Conservation (phyloP, 2,113 vertebrate species). For the Phocoena sinus region DNA sequence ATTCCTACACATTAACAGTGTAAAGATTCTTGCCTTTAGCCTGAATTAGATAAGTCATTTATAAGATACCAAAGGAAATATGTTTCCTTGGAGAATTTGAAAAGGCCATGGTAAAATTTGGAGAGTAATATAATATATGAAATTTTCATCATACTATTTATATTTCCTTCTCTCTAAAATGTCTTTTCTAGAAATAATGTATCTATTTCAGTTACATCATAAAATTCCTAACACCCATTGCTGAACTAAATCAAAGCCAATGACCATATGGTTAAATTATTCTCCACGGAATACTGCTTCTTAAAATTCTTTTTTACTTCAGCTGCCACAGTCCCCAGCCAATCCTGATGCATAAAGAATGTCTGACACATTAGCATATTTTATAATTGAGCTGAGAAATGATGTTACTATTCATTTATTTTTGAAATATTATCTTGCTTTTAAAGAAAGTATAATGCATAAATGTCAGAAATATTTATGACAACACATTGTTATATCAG, state of each 20-base stretch:
- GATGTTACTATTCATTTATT: constrained; percentile 67
- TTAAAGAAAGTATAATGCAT: constrained; percentile 62
- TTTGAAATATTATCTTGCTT: constrained; percentile 72
- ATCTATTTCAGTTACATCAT: constrained; percentile 46
- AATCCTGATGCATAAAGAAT: constrained; percentile 57
- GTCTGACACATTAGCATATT: constrained; percentile 60
- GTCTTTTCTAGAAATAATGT: constrained; percentile 32
- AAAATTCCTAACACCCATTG: constrained; percentile 39
- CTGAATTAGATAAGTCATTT: neutral
- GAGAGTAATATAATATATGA: constrained; percentile 44
- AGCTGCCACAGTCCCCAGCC: neutral
- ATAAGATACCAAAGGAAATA: constrained; percentile 36
- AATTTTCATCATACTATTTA: constrained; percentile 53
- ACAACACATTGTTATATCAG: constrained; percentile 43
- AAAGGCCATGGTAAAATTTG: constrained; percentile 28
- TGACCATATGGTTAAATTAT: constrained; percentile 67
- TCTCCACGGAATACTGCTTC: constrained; percentile 60
- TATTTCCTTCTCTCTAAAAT: constrained; percentile 32
- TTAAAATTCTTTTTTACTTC: constrained; percentile 61
- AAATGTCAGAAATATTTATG: constrained; percentile 61
- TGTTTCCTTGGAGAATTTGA: constrained; percentile 28
- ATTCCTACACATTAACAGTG: neutral
- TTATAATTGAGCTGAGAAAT: constrained; percentile 67
- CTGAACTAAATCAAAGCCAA: constrained; percentile 57
- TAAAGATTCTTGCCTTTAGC: neutral